phyloP scores from a whole-genome alignment of 2,113 vertebrate genomes.

The Coracopsis vasa region DNA sequence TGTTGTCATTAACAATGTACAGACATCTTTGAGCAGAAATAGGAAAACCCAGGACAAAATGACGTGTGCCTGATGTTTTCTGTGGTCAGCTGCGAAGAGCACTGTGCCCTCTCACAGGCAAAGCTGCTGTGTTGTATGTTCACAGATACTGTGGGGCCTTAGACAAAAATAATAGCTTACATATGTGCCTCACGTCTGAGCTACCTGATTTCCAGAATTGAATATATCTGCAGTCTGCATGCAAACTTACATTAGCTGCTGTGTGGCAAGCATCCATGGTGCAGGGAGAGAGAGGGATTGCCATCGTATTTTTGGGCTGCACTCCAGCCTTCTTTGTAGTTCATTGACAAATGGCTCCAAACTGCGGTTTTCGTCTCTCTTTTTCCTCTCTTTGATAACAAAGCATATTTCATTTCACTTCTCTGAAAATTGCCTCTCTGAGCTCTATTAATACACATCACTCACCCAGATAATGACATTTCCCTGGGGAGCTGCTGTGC shows the following conservation, averaged over 20 bases:
- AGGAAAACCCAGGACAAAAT: not conserved
- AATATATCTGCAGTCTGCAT: not conserved
- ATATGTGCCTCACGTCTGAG: not conserved
- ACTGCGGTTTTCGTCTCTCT: not conserved
- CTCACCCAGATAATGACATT: not conserved
- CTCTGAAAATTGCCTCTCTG: not conserved
- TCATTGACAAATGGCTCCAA: not conserved
- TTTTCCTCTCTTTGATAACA: not conserved
- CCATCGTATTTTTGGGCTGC: not conserved
- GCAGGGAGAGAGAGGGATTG: not conserved
- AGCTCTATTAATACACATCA: not conserved
- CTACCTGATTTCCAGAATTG: not conserved
- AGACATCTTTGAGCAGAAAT: not conserved
- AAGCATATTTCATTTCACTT: not conserved
- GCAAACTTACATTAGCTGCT: not conserved
- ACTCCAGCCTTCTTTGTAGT: not conserved
- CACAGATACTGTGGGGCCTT: not conserved
- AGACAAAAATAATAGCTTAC: not conserved
- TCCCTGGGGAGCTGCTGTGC: not conserved
- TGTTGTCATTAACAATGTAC: not conserved
- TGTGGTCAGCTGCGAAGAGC: not conserved
- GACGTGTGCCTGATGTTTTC: not conserved
- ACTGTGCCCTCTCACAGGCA: not conserved
- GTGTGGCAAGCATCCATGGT: not conserved
- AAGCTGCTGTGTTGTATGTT: not conserved